Evolutionary conservation across 37 sponge, comb jelly and placozoan species (phyloP), one percentile per base, ranked within the genome.

Genomic region (Cliona cf. orientalis): DNA sequence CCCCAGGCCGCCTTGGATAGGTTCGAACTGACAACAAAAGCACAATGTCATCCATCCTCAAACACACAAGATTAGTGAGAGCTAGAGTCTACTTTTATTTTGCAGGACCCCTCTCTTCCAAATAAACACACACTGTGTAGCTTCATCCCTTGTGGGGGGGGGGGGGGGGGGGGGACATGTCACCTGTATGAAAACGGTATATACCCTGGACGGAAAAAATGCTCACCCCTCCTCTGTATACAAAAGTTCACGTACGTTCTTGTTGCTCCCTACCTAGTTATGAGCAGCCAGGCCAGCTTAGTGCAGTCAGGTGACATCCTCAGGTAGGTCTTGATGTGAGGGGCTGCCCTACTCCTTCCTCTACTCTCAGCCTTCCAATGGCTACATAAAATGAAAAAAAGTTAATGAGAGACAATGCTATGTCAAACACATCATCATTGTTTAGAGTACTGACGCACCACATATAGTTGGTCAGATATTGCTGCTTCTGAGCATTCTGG

Each of bases 1-100:
- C 98, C 98, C 98, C 98, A 97, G 12, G 98, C 98, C 35, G 98
- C 98, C 68, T 97, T 97, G 26, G 98, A 97, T 34, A 97, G 91
- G 76, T 97, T 97, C 0, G 95, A 89, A 76, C 95, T 96, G 58
- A 7, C 26, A 28, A 40, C 58, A 26, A 63, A 3, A n/a, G n/a
- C n/a, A n/a, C n/a, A n/a, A n/a, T n/a, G n/a, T n/a, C n/a, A n/a
- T n/a, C n/a, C n/a, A n/a, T n/a, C n/a, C n/a, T n/a, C n/a, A n/a
- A n/a, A n/a, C n/a, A n/a, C n/a, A n/a, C n/a, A n/a, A n/a, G n/a
- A n/a, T n/a, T n/a, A n/a, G n/a, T n/a, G n/a, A n/a, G n/a, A n/a
- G n/a, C n/a, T n/a, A n/a, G n/a, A n/a, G n/a, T n/a, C n/a, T n/a
- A n/a, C n/a, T n/a, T n/a, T n/a, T n/a, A n/a, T n/a, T n/a, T n/a